These are phyloP conservation scores for Trichopoda pennipes DNA, from an alignment of 2,888 invertebrate genomes.

Conservation along the genomic window DNA sequence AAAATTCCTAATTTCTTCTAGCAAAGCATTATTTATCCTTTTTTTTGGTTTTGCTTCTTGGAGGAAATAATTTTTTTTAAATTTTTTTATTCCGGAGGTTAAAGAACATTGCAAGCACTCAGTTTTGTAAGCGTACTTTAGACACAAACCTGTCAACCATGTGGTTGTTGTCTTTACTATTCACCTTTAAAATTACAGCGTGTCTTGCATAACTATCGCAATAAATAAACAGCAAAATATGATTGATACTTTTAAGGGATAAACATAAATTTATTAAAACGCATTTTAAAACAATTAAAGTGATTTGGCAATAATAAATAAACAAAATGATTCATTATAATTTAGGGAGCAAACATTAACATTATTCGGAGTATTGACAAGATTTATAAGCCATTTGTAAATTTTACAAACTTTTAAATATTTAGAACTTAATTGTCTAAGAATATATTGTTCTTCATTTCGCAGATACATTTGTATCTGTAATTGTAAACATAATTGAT, in stretches of 20 bases:
- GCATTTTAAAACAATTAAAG: slow-evolving; percentile 61
- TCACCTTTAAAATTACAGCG: background rate
- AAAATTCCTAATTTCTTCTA: no score
- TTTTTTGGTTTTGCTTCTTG: no score
- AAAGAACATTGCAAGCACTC: no score
- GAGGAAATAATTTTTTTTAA: no score
- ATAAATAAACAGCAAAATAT: background rate
- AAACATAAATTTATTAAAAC: slow-evolving; percentile 56
- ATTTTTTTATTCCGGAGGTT: no score
- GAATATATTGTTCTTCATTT: slow-evolving; percentile 17
- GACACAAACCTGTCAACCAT: background rate
- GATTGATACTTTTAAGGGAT: background rate
- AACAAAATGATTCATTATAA: slow-evolving; percentile 40
- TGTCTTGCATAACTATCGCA: background rate
- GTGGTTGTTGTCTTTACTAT: slow-evolving; percentile 1
- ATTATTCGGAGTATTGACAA: slow-evolving; percentile 48
- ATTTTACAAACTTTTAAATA: slow-evolving; percentile 19
- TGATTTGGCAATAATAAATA: slow-evolving; percentile 61
- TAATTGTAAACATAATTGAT: slow-evolving; percentile 7
- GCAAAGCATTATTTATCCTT: no score
- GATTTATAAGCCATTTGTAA: slow-evolving; percentile 29
- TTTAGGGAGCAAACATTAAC: slow-evolving; percentile 46
- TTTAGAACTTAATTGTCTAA: slow-evolving; percentile 15
- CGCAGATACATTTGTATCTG: slow-evolving; percentile 1
- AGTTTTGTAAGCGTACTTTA: no score